Percentiles rank a stretch among this genome's conserved stretches.
Conservation (phyloP, 2,797 vertebrate species). For the Rhyacichthys aspro region DNA sequence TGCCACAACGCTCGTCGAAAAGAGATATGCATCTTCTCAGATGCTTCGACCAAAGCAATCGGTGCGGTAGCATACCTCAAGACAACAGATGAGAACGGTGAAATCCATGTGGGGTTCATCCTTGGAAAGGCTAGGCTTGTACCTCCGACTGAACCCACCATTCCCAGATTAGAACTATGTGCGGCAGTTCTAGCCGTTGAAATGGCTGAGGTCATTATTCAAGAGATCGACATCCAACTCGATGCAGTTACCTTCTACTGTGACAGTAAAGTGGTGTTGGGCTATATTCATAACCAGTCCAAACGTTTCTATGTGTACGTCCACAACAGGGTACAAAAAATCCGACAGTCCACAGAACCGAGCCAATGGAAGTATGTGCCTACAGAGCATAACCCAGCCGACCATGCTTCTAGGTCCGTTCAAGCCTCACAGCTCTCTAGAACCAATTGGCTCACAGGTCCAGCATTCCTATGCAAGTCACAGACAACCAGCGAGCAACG, state of each 20-base stretch:
- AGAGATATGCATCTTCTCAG: no score
- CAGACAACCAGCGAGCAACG: not conserved
- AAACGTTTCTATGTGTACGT: slow-evolving; percentile 2
- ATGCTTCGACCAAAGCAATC: no score
- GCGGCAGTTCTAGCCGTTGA: not conserved
- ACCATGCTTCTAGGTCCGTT: not conserved
- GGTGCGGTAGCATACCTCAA: no score
- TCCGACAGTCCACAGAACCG: not conserved
- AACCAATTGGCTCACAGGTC: not conserved
- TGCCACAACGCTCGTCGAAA: no score
- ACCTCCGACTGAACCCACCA: not conserved
- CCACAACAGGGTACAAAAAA: not conserved
- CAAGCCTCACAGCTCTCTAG: not conserved
- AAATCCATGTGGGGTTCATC: no score
- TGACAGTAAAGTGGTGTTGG: not conserved
- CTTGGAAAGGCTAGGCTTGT: no score
- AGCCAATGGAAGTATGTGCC: not conserved
- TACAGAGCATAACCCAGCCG: not conserved
- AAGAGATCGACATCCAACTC: not conserved
- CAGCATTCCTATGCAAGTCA: not conserved
- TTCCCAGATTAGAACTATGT: not conserved
- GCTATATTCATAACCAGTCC: not conserved
- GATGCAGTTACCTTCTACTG: not conserved
- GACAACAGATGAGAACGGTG: no score
- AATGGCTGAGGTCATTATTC: not conserved